Evolutionary conservation across 64 coral and sea anemone genomes (phyloP).

Genomic region (Porites australiensis): DNA sequence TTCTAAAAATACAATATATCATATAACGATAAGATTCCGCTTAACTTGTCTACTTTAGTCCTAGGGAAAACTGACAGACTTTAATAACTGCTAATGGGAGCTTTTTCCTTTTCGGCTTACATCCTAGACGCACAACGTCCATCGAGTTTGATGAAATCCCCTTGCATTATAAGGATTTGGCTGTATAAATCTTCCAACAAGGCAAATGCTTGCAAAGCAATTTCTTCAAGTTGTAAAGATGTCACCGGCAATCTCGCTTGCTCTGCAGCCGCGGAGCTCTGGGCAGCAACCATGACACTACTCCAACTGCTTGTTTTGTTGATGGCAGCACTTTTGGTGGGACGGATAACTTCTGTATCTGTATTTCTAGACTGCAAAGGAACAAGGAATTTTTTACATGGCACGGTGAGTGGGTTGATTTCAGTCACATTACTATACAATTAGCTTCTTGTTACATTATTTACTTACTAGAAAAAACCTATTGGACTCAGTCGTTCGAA

Average conservation of each 20-base stretch:
- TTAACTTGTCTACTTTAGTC: too few species aligned
- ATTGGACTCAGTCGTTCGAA: too few species aligned
- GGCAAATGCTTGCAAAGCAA: background rate
- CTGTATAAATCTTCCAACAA: slow-evolving; percentile 16
- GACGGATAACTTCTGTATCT: background rate
- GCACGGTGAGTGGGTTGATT: too few species aligned
- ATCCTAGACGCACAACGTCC: background rate
- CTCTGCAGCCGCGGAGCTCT: background rate
- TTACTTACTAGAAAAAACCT: too few species aligned
- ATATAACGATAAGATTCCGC: too few species aligned
- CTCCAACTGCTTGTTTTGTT: background rate
- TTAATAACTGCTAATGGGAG: too few species aligned
- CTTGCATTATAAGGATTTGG: background rate
- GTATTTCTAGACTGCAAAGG: background rate
- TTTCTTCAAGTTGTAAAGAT: background rate
- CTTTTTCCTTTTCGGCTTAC: too few species aligned
- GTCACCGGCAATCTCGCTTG: background rate
- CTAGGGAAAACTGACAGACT: too few species aligned
- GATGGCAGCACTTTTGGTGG: background rate
- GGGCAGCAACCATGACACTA: background rate
- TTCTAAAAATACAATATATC: too few species aligned
- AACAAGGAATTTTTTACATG: background rate
- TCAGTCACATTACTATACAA: too few species aligned
- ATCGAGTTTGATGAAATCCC: slow-evolving; percentile 1
- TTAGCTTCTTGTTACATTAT: too few species aligned